phyloP scores from a whole-genome alignment of 2,888 invertebrate genomes.

The Tetropium fuscum region DNA sequence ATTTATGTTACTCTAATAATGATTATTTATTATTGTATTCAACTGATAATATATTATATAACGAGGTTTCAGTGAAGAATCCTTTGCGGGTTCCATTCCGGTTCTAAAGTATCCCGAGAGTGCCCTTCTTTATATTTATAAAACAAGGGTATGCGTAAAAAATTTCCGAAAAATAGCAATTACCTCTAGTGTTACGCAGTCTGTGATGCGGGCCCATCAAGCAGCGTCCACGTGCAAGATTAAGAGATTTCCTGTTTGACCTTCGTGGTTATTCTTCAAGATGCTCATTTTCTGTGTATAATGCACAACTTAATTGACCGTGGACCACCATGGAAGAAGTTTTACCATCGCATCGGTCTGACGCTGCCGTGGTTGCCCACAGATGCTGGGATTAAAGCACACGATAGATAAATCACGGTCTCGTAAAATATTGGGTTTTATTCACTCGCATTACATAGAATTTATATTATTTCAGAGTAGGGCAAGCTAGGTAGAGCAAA shows the following conservation, averaged over 20 bases:
- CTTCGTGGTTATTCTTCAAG: constrained; percentile 26
- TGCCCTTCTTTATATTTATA: not conserved
- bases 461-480: constrained; percentile 12
- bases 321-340: constrained; percentile 57
- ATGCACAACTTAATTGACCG: constrained; percentile 60
- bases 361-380: constrained; percentile 42
- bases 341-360: constrained; percentile 23
- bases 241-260: constrained; percentile 46
- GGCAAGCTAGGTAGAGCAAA: not conserved
- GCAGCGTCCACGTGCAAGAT: constrained; percentile 25
- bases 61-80: no score
- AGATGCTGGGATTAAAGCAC: constrained; percentile 50
- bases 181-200: constrained; percentile 29
- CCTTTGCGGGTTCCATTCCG: no score
- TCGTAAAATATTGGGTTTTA: constrained; percentile 29
- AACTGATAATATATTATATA: no score
- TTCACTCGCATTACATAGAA: constrained; percentile 22
- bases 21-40: no score
- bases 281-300: constrained; percentile 56
- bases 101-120: no score
- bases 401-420: constrained; percentile 49
- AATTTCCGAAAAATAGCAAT: constrained; percentile 33
- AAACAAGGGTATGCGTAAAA: constrained; percentile 7
- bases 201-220: constrained; percentile 11
- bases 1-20: no score